phyloP scores from a whole-genome alignment of 2,888 invertebrate species.

The Unio delphinus region DNA sequence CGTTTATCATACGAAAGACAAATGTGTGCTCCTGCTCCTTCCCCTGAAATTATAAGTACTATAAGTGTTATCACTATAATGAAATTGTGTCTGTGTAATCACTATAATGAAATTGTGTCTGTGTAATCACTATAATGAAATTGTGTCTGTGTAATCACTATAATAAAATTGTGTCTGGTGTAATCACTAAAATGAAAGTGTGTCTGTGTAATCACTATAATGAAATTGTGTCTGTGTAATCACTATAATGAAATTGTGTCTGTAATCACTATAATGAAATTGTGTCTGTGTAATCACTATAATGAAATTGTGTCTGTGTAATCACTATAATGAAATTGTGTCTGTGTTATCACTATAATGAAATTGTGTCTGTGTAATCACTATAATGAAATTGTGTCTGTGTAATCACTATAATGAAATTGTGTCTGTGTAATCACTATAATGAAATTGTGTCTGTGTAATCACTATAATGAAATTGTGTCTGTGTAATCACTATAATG shows the following conservation, averaged over 20 bases:
- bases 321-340: not conserved
- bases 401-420: not conserved
- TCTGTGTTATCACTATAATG: not conserved
- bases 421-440: not conserved
- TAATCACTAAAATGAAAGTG: not conserved
- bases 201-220: not conserved
- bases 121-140: not conserved
- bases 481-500: not conserved
- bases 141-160: not conserved
- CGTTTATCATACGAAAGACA: slow-evolving; percentile 93
- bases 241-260: not conserved
- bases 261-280: not conserved
- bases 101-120: not conserved
- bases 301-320: not conserved
- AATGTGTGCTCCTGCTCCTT: slow-evolving; percentile 98
- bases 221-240: not conserved
- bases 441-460: not conserved
- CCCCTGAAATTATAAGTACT: slow-evolving; percentile 73
- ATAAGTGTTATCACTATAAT: not conserved
- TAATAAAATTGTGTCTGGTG: not conserved
- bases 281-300: not conserved
- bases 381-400: not conserved
- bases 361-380: not conserved
- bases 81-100: not conserved
- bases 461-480: not conserved